These are phyloP conservation scores for Actenoides lindsayi DNA, from an alignment of 2,113 vertebrate species.

Conservation along the genomic window DNA sequence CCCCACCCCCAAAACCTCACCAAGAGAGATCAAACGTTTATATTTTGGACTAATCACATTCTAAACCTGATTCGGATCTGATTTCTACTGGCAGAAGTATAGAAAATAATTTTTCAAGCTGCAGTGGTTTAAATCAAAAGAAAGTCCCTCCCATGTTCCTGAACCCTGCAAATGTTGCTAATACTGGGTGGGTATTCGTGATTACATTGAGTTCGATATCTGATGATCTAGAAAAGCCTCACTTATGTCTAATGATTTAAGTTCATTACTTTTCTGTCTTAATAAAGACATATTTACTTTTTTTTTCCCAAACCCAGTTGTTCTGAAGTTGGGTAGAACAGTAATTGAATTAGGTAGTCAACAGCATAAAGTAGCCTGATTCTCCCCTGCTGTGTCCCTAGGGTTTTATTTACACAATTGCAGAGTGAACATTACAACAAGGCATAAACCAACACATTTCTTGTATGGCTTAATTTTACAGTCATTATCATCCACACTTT, in stretches of 20 bases:
- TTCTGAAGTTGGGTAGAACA: conserved; percentile 46
- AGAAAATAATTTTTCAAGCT: neutral
- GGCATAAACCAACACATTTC: neutral
- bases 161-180: neutral
- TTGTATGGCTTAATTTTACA: neutral
- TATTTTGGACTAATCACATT: neutral
- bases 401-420: neutral
- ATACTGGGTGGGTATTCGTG: neutral
- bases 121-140: neutral
- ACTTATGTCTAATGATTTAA: conserved; percentile 16
- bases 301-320: neutral
- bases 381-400: conserved; percentile 12
- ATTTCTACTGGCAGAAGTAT: neutral
- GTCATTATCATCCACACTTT: neutral
- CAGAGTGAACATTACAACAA: neutral
- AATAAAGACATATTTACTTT: neutral
- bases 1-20: neutral
- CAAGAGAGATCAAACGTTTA: neutral
- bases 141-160: neutral
- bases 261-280: conserved; percentile 48
- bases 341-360: conserved; percentile 44
- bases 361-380: neutral
- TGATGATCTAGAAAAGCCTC: neutral
- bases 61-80: conserved; percentile 3
- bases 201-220: neutral